Conservation (phyloP, 2,888 invertebrate species). For the Agrilus cyanescens region DNA sequence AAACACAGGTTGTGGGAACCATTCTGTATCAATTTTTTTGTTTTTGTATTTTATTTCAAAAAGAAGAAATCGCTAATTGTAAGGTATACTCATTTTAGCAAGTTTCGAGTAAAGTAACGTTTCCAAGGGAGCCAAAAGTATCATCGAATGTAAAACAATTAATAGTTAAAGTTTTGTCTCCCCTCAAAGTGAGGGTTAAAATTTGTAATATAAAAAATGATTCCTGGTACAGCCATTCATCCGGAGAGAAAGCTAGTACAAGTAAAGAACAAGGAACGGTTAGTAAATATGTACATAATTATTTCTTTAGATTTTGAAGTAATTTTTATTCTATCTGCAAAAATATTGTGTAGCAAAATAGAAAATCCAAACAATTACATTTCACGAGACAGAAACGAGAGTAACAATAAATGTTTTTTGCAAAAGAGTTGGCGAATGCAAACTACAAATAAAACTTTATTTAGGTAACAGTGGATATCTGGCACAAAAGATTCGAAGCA, state of each 20-base stretch:
- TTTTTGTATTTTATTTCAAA: too few relatives aligned
- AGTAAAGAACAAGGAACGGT: slow-evolving; percentile 19
- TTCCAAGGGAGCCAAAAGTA: slow-evolving; percentile 54
- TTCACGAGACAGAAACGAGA: too few relatives aligned
- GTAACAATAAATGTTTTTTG: too few relatives aligned
- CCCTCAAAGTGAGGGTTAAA: slow-evolving; percentile 51
- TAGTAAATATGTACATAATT: slow-evolving; percentile 8
- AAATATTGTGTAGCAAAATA: too few relatives aligned
- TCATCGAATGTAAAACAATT: slow-evolving; percentile 53
- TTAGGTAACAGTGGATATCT: too few relatives aligned
- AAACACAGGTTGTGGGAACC: neutral
- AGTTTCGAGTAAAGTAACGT: slow-evolving; percentile 58
- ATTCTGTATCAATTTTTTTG: neutral
- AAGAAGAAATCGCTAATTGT: too few relatives aligned
- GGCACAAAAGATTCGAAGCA: too few relatives aligned
- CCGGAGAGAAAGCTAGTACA: slow-evolving; percentile 19
- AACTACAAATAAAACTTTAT: too few relatives aligned
- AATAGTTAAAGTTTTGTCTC: slow-evolving; percentile 58
- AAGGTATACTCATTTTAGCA: slow-evolving; percentile 39
- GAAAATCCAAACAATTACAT: too few relatives aligned
- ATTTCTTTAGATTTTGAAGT: neutral
- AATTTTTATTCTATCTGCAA: too few relatives aligned
- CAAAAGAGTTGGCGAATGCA: too few relatives aligned
- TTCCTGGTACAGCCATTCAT: slow-evolving; percentile 43
- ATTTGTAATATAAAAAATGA: slow-evolving; percentile 57